Base-by-base conservation (phyloP, 1,140 invertebrate genomes). In the Leptinotarsa undecemlineata region DNA sequence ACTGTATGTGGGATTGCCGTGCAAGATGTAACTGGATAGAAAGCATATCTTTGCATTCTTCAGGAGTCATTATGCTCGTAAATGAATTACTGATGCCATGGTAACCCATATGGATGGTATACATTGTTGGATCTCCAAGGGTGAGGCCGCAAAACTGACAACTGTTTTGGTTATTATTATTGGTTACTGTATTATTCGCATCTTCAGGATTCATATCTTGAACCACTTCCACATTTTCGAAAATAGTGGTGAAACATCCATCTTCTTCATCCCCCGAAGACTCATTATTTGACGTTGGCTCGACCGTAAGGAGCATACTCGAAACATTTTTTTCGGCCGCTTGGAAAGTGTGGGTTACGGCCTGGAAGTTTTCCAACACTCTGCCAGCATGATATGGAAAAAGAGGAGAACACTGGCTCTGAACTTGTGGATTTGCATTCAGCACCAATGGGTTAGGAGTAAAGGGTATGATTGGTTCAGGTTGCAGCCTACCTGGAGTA, bases 141-240 rank as follows among this genome's bases (percentile, higher is more conserved):
- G 90, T 88, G 33, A 98, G 96, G 79, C 94, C 92, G 85, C 98
- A 99, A 83, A 93, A 93, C 47, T 91, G 88, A 83, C 97, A 99
- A 72, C 89, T 88, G 13, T 57, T 17, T 63, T 15, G n/a, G 14
- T n/a, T 23, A n/a, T 4, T 6, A 14, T 17, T 42, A 42, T 72
- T 64, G 48, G 72, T 21, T 15, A 42, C 61, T 64, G 71, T 15
- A 13, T n/a, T 13, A 8, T 74, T 64, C 3, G 68, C 23, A 71
- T 76, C 73, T 77, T 80, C 63, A 67, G 47, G 23, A 68, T 72
- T 42, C 51, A 69, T 73, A 69, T 75, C 64, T 42, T 77, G 57
- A 4, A 80, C 77, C n/a, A 78, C 80, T 48, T 79, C 76, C 3
- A 80, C 78, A 68, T 80, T 82, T 19, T 51, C 67, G 66, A 76